Base-by-base conservation (phyloP, 2,113 vertebrate genomes). In the Gasterosteus nipponicus region DNA sequence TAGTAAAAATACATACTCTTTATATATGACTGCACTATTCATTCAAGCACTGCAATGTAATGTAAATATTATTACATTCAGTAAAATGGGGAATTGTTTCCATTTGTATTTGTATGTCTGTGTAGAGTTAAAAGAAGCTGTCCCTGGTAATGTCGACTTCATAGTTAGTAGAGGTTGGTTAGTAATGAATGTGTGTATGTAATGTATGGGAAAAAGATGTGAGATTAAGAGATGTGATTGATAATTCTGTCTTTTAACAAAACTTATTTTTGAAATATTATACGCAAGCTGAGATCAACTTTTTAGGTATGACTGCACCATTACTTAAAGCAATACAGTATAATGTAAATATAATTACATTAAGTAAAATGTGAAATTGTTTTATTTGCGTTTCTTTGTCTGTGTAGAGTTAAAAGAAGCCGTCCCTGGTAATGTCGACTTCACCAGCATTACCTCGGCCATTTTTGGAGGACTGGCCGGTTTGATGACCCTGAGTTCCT, bases 401-500 rank as follows among this genome's bases (percentile, higher is more conserved):
- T 47, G 3, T 64, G 18, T 61, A 83, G 80, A 16, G 0, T 15
- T 0, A 15, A 10, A 0, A 8, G 7, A 9, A 26, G 1, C 0
- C 0, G 4, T n/a, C 18, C 1, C 1, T 2, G 16, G 0, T 38
- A 4, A 14, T n/a, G 16, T 4, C 8, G 12, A 33, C n/a, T 58
- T n/a, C 33, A 53, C 8, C 12, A 59, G 0, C 53, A 29, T 51
- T 7, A 3, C 0, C 0, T 0, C 60, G 11, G 12, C 15, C 10
- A 6, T 77, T 51, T 44, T 78, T 12, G 81, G 66, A 67, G 80
- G 54, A 39, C 9, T 91, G 69, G 38, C 35, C 9, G 1, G 31
- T 66, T 35, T 89, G 29, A 68, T 78, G 38, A 65, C 86, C 47
- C 49, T 90, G 51, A 60, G n/a, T 44, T 81, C n/a, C 47, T 83